Evolutionary conservation across 2,113 vertebrate genomes (phyloP).

Genomic region (Tragulus kanchil): DNA sequence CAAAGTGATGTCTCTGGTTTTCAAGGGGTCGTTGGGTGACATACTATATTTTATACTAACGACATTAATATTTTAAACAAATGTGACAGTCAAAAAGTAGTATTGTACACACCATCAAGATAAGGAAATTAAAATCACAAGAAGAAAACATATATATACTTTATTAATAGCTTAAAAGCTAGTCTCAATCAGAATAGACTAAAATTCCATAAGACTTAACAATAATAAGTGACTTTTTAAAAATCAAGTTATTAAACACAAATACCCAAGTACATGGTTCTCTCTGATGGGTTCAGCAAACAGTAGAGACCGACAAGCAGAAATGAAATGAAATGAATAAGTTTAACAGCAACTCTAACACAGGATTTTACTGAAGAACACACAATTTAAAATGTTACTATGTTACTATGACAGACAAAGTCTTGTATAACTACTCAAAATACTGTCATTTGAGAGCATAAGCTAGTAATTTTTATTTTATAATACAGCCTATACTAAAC

Average conservation of each 20-base stretch:
- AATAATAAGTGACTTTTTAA: slow-evolving; percentile 3
- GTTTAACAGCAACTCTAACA: slow-evolving; percentile 48
- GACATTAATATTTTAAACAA: slow-evolving; percentile 73
- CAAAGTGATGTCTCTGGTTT: background rate
- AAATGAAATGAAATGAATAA: slow-evolving; percentile 50
- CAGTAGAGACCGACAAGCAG: slow-evolving; percentile 18
- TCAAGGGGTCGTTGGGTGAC: background rate
- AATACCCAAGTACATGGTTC: slow-evolving; percentile 38
- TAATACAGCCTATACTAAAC: background rate
- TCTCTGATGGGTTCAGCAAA: slow-evolving; percentile 56
- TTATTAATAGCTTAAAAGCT: slow-evolving; percentile 9
- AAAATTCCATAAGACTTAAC: slow-evolving; percentile 15
- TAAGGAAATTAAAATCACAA: slow-evolving; percentile 48
- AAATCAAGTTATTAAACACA: slow-evolving; percentile 49
- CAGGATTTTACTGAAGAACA: slow-evolving; percentile 48
- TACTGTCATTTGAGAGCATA: background rate
- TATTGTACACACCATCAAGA: background rate
- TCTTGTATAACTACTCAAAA: background rate
- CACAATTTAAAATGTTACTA: background rate
- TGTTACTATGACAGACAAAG: background rate
- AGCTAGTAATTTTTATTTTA: slow-evolving; percentile 24
- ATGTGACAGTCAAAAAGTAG: slow-evolving; percentile 50
- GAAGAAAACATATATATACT: background rate
- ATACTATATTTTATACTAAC: slow-evolving; percentile 48
- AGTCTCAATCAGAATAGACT: slow-evolving; percentile 46